Percentiles rank a stretch among this genome's conserved stretches.
Conservation (phyloP, 2,888 invertebrate genomes). For the Trilocha varians region DNA sequence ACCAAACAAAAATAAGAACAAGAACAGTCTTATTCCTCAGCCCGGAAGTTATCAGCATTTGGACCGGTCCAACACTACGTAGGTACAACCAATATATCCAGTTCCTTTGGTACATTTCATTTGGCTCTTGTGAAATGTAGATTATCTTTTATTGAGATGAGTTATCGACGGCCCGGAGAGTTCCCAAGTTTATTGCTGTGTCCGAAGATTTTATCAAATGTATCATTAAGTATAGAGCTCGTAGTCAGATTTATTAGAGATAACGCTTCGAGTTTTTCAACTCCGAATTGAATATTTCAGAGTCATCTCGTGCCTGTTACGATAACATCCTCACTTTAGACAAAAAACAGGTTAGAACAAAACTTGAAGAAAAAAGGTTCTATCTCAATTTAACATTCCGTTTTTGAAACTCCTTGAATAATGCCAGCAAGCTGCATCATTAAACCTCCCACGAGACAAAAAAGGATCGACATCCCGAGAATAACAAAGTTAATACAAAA, state of each 20-base stretch:
- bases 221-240: not conserved
- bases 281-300: too few relatives aligned
- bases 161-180: slow-evolving; percentile 11
- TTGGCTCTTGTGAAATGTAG: slow-evolving; percentile 23
- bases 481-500: not conserved
- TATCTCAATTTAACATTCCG: too few relatives aligned
- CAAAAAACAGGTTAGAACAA: too few relatives aligned
- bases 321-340: too few relatives aligned
- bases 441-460: not conserved
- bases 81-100: slow-evolving; percentile 30
- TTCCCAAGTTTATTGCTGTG: slow-evolving; percentile 1
- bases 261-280: too few relatives aligned
- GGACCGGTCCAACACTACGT: slow-evolving; percentile 44
- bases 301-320: too few relatives aligned
- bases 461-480: not conserved
- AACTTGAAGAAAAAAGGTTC: too few relatives aligned
- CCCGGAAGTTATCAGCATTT: slow-evolving; percentile 60
- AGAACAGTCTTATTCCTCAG: slow-evolving; percentile 47
- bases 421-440: not conserved
- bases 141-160: slow-evolving; percentile 19
- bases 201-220: slow-evolving; percentile 2
- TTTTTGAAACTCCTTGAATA: too few relatives aligned
- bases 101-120: slow-evolving; percentile 23
- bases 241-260: not conserved
- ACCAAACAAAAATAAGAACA: slow-evolving; percentile 48